phyloP scores from a whole-genome alignment of 2,797 vertebrate species.

The Epinephelus coioides region DNA sequence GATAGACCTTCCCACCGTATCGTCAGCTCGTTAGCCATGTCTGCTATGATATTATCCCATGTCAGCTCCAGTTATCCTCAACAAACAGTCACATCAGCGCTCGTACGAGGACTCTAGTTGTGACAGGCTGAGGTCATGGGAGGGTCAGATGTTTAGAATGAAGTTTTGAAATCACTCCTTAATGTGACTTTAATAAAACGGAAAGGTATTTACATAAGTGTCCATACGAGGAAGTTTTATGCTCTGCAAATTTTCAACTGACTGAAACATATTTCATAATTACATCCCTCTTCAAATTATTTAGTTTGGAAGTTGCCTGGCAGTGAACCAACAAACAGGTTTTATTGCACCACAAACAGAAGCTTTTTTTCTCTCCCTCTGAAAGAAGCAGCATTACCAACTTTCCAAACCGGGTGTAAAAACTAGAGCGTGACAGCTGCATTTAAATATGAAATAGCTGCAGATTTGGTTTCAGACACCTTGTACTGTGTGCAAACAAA shows the following conservation, averaged over 20 bases:
- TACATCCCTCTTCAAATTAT: conserved; percentile 30
- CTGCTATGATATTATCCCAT: conserved; percentile 38
- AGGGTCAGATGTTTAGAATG: not conserved
- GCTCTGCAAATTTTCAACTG: not conserved
- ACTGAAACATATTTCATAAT: conserved; percentile 26
- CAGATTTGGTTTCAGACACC: conserved; percentile 87
- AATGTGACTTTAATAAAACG: not conserved
- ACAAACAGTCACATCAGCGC: conserved; percentile 34
- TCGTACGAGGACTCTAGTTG: not conserved
- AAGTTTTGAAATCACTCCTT: conserved; percentile 1
- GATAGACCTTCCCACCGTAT: conserved; percentile 19
- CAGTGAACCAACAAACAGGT: conserved; percentile 53
- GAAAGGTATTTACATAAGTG: not conserved
- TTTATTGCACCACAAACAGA: conserved; percentile 57
- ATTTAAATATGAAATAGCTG: conserved; percentile 89
- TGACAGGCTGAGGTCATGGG: conserved; percentile 22
- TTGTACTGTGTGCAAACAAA: conserved; percentile 86
- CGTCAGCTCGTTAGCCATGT: conserved; percentile 27
- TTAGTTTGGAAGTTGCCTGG: conserved; percentile 53
- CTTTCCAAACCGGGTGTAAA: conserved; percentile 77
- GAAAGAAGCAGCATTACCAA: conserved; percentile 74
- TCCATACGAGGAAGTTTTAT: not conserved
- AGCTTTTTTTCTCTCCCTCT: conserved; percentile 40
- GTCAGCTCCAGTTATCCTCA: conserved; percentile 56
- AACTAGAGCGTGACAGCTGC: conserved; percentile 86